Conservation (phyloP, 2,113 vertebrate species). For the Oreotrochilus melanogaster region DNA sequence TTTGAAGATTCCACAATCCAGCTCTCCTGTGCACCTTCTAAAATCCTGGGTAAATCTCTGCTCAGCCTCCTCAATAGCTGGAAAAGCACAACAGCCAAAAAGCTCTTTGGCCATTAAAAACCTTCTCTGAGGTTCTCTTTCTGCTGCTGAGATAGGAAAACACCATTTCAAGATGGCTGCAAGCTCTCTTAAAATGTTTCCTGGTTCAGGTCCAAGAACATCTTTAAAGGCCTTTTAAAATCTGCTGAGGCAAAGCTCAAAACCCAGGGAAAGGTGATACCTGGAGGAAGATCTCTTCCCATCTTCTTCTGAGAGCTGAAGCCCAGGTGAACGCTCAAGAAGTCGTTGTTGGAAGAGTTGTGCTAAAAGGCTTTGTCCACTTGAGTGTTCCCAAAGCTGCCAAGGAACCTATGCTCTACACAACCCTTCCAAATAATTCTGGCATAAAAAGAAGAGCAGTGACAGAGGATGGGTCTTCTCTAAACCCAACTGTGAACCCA, state of each 20-base stretch:
- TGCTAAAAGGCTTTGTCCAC: neutral
- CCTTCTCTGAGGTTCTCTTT: neutral
- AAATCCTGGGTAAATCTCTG: neutral
- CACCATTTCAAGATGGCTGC: conserved; percentile 41
- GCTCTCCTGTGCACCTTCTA: rapidly evolving
- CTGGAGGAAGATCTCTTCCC: neutral
- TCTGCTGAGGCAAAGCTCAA: neutral
- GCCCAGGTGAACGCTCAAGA: neutral
- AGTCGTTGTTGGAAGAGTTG: neutral
- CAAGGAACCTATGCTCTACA: neutral
- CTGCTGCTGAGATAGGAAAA: conserved; percentile 27
- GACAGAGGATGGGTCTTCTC: neutral
- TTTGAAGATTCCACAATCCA: rapidly evolving
- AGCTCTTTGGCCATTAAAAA: neutral
- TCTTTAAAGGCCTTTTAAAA: conserved; percentile 26
- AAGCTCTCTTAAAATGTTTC: neutral
- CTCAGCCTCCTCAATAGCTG: neutral
- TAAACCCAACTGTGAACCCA: neutral
- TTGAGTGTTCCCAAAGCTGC: neutral
- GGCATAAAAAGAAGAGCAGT: rapidly evolving
- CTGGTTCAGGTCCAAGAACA: conserved; percentile 39
- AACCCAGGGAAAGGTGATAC: neutral
- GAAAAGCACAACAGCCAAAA: neutral
- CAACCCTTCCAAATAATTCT: rapidly evolving
- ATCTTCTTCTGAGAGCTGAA: neutral